Evolutionary conservation across 2,888 invertebrate genomes (phyloP).

Genomic region (Blera fallax): DNA sequence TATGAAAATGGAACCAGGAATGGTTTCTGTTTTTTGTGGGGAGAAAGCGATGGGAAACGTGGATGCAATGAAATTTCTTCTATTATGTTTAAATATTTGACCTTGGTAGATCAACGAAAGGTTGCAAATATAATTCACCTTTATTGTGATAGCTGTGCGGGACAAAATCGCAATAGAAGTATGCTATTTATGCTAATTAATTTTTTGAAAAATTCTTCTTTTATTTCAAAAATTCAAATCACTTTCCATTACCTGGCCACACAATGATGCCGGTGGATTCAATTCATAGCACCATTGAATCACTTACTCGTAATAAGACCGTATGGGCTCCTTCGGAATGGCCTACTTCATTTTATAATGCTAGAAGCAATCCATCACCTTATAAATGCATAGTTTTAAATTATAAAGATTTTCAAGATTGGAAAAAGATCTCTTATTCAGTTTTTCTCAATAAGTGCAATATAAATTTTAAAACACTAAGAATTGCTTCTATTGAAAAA

Average conservation of each 20-base stretch:
- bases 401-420: background rate
- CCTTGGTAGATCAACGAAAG: background rate
- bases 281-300: slow-evolving; percentile 14
- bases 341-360: background rate
- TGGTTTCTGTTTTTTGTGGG: background rate
- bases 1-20: background rate
- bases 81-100: slow-evolving; percentile 2
- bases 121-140: background rate
- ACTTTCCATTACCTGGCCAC: background rate
- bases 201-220: background rate
- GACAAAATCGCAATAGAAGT: background rate
- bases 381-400: background rate
- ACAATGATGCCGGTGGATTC: slow-evolving; percentile 17
- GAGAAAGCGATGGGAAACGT: background rate
- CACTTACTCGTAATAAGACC: too few relatives aligned
- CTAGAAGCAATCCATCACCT: background rate
- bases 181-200: background rate
- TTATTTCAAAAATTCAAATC: background rate
- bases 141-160: background rate
- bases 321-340: slow-evolving; percentile 7
- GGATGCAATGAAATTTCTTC: background rate
- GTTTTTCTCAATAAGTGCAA: background rate
- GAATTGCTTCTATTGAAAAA: too few relatives aligned
- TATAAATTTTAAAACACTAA: background rate
- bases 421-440: background rate